These are phyloP conservation scores for Sinocyclocheilus grahami DNA, from an alignment of 2,113 vertebrate genomes.

Conservation along the genomic window DNA sequence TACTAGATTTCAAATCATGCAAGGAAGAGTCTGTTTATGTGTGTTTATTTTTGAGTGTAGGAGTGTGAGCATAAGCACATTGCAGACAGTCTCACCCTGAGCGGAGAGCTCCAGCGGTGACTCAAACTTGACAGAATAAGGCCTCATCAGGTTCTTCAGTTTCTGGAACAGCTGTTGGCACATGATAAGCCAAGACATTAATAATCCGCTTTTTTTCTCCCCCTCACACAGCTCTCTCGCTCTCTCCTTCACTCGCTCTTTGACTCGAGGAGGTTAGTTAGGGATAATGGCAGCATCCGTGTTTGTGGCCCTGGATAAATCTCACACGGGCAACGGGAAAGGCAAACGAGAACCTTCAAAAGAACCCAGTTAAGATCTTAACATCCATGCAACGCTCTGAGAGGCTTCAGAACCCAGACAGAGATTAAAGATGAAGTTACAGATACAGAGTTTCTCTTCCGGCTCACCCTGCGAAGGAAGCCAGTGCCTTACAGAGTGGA, in stretches of 20 bases:
- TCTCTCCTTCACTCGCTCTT: neutral
- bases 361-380: slow-evolving; percentile 16
- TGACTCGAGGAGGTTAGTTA: slow-evolving; percentile 32
- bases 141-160: slow-evolving; percentile 98
- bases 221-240: slow-evolving; percentile 10
- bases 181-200: slow-evolving; percentile 69
- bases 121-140: slow-evolving; percentile 92
- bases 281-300: slow-evolving; percentile 21
- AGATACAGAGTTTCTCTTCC: neutral
- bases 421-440: slow-evolving; percentile 21
- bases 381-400: neutral
- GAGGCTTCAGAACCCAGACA: neutral
- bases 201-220: slow-evolving; percentile 49
- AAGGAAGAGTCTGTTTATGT: slow-evolving; percentile 12
- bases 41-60: slow-evolving; percentile 17
- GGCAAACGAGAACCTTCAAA: slow-evolving; percentile 25
- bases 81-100: slow-evolving; percentile 81
- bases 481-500: neutral
- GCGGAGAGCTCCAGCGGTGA: slow-evolving; percentile 98
- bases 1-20: neutral
- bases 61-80: neutral
- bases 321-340: slow-evolving; percentile 25
- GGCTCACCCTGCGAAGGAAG: neutral
- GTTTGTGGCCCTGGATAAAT: slow-evolving; percentile 17
- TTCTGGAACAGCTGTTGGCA: slow-evolving; percentile 93